A percentile compares a stretch with the other conserved stretches of the same genome.
Evolutionary conservation across 2,113 vertebrate genomes (phyloP).

Genomic region (Chlorodrepanis virens): DNA sequence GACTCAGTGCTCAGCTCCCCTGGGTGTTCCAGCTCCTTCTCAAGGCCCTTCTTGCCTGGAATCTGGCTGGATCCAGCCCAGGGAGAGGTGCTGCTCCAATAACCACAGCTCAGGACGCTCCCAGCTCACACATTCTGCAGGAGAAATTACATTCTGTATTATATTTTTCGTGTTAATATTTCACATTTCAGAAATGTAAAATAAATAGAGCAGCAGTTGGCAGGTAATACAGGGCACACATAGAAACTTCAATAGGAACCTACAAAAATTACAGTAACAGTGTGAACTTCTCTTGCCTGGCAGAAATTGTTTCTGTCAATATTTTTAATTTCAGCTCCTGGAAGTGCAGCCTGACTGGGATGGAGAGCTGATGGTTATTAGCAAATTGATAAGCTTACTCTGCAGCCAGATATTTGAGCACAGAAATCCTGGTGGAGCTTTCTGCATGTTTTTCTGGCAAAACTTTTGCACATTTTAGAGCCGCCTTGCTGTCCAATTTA

Average conservation of each 20-base stretch:
- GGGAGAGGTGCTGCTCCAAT: background rate
- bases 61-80: background rate
- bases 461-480: background rate
- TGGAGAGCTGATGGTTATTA: slow-evolving; percentile 16
- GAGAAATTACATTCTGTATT: background rate
- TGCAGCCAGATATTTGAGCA: background rate
- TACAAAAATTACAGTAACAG: background rate
- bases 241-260: background rate
- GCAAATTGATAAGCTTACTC: background rate
- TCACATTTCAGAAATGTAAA: background rate
- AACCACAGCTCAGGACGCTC: background rate
- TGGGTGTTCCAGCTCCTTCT: background rate
- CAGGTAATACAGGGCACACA: background rate
- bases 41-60: background rate
- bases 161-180: background rate
- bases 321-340: slow-evolving; percentile 43
- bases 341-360: background rate
- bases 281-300: background rate
- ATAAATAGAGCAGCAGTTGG: background rate
- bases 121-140: background rate
- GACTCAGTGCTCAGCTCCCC: background rate
- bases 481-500: background rate
- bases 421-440: background rate
- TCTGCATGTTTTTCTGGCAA: background rate
- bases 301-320: slow-evolving; percentile 51